Base-by-base conservation (phyloP, 2,888 invertebrate genomes). In the Cosmia trapezina region DNA sequence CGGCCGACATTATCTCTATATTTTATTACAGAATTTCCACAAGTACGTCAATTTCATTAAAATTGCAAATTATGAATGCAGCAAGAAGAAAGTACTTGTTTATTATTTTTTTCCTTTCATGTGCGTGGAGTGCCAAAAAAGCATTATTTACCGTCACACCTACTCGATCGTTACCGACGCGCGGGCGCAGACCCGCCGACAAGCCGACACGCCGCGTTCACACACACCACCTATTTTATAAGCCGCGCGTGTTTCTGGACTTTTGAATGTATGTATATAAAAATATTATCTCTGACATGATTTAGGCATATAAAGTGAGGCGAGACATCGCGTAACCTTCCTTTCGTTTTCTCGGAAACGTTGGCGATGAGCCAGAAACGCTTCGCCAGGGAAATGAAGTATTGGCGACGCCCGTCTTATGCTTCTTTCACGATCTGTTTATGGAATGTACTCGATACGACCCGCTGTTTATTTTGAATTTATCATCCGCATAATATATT, bases 241-340 rank as follows among this genome's bases (percentile, higher is more conserved):
- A 84, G 77, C 83, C 76, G 82, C 83, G 80, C 81, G 78, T 85
- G 83, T 87, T 85, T 85, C 86, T 87, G 85, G 68, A 68, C 71
- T 41, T 41, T 89, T 87, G 83, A 84, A 88, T 87, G 86, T 86
- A 87, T 88, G 86, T 84, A 85, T 89, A 87, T 90, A 85, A 89
- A 94, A 95, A 93, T 93, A 92, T 92, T 92, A 93, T 94, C 90
- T 92, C 88, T 88, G 91, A 93, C 91, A 93, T 94, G 92, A 94
- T 95, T 96, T 95, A 94, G 94, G 95, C 94, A 93, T 95, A 94
- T 94, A 94, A 93, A 94, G 92, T 90, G 93, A 91, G 93, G 92
- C 95, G 94, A 95, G 95, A 95, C 95, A 91, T 94, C 94, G 91
- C 92, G 93, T 95, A 96, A 96, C 95, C 95, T 96, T 96, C 95